Evolutionary conservation across 2,797 vertebrate genomes (phyloP), one percentile per base, ranked within the genome.

Genomic region (Glossophaga mutica): DNA sequence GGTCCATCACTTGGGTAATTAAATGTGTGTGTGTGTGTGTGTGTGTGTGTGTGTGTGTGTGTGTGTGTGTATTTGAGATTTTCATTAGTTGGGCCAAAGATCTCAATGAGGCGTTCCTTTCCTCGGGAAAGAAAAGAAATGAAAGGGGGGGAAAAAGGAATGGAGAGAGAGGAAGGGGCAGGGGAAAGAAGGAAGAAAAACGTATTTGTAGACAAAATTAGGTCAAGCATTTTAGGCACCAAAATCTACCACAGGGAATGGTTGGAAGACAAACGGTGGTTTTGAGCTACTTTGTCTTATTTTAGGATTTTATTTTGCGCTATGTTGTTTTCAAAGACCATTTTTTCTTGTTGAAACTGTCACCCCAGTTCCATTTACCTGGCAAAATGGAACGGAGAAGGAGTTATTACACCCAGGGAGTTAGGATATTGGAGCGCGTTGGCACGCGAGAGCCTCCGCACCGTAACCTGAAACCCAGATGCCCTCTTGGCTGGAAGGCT

Each of bases 71-170:
- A 11, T 74, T 39, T 50, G 32, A 52, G 11, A 24, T 84, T 76
- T 78, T 86, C 29, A 62, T 90, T 68, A 42, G 22, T 86, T 86
- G 65, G 48, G n/a, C 26, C 46, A 59, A 83, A 87, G 39, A 57
- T 39, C 16, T 67, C 34, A 91, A 70, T 24, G 50, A 91, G 84
- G 3, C 4, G 9, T 87, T 59, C 26, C 21, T 87, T 87, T 87
- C 37, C 12, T 62, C 11, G 9, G 37, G 71, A 10, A 48, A 91
- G 21, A 34, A 68, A 81, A 48, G 32, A 29, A 92, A 44, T 2
- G 11, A 39, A 57, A n/a, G n/a, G n/a, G n/a, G n/a, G n/a, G n/a
- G 6, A 52, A 57, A 4, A 7, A 76, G 7, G 15, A 55, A 78
- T 24, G 8, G 67, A 57, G 4, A 6, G 3, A 46, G 3, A 5